Base-by-base conservation (phyloP, 2,113 vertebrate species). In the Mesocricetus auratus region DNA sequence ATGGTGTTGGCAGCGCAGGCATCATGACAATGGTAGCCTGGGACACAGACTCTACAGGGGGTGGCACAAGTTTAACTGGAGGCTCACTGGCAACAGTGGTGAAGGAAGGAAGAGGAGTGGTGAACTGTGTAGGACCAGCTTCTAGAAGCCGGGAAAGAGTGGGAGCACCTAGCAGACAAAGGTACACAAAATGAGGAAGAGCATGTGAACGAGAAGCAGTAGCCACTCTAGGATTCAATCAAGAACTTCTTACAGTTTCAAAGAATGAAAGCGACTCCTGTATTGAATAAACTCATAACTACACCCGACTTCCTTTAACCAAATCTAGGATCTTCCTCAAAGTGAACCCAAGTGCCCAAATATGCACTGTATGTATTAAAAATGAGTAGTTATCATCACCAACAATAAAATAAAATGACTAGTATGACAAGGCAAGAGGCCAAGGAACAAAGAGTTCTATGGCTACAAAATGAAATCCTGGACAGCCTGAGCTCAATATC, bases 121-220 rank as follows among this genome's bases (percentile, higher is more conserved):
- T 99, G 98, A 99, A 99, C 98, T 99, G 99, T 97, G 99, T 96
- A 98, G 99, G 99, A 95, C 99, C 99, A 97, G 99, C 99, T 98
- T 99, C 99, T 99, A 99, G 98, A 98, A 99, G 99, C 98, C 99
- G 99, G 98, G 99, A 99, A 98, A 99, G 98, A 98, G 99, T 99
- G 95, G 99, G 99, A 98, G 99, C 99, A 99, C 99, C 99, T 99
- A 99, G 97, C 98, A 98, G 97, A 97, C 98, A 98, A 97, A 99
- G 96, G 97, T 97, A 98, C 93, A 98, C 97, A 98, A 98, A 98
- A 98, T 90, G 69, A 96, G 89, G 81, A 86, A 96, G 94, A 98
- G 98, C 97, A 98, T 85, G 93, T 98, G 94, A 98, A 97, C 85
- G 97, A 98, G 98, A 98, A 98, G 98, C 96, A 98, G 97, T 64